Conservation (phyloP, 2,888 invertebrate genomes). For the Pecten maximus region DNA sequence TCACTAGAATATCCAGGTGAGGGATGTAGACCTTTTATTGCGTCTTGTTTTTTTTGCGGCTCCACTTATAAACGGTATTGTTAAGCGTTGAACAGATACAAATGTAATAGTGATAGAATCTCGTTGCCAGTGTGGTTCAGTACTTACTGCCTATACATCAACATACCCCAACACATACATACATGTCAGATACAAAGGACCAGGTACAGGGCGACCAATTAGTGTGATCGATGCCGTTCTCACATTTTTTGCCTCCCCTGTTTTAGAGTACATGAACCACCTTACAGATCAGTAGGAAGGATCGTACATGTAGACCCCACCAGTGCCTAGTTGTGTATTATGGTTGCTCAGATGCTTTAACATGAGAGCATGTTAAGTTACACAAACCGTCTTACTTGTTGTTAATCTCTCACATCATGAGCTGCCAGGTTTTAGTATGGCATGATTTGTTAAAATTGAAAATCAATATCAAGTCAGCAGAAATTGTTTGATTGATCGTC, state of each 20-base stretch:
- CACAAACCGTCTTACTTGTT: neutral
- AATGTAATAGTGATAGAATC: neutral
- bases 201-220: neutral
- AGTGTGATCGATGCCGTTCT: neutral
- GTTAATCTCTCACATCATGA: neutral
- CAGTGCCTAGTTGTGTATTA: neutral
- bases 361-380: neutral
- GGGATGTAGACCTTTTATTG: too few species aligned
- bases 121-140: neutral
- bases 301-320: neutral
- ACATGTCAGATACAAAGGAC: neutral
- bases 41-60: too few species aligned
- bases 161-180: neutral
- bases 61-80: too few species aligned
- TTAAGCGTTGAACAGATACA: too few species aligned
- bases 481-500: neutral
- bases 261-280: neutral
- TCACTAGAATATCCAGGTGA: too few species aligned
- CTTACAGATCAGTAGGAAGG: neutral
- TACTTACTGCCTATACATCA: neutral
- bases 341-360: neutral
- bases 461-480: neutral
- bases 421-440: neutral
- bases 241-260: neutral
- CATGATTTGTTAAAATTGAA: constrained; percentile 12